Evolutionary conservation across 1,140 invertebrate genomes (phyloP).

Genomic region (Magallana angulata): DNA sequence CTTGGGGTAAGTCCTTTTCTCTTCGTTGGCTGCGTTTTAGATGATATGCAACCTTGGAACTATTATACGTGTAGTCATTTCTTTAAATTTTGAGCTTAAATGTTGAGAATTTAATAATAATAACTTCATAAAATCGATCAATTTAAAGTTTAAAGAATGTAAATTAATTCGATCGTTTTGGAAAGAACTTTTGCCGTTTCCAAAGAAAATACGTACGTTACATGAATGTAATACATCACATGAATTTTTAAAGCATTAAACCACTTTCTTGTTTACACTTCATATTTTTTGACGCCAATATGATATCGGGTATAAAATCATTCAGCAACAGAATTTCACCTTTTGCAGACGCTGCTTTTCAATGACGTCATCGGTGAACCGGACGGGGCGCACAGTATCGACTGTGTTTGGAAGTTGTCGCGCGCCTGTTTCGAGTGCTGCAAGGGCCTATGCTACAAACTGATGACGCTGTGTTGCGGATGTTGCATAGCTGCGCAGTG

Average conservation of each 20-base stretch:
- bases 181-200: background rate
- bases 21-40: background rate
- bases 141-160: background rate
- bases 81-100: background rate
- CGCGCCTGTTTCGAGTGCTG: slow-evolving; percentile 85
- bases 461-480: slow-evolving; percentile 85
- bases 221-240: too few relatives aligned
- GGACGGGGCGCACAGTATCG: slow-evolving; percentile 85
- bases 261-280: background rate
- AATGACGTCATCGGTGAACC: slow-evolving; percentile 89
- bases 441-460: slow-evolving; percentile 85
- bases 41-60: background rate
- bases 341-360: slow-evolving; percentile 79
- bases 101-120: background rate
- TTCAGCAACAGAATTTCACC: background rate
- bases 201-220: background rate
- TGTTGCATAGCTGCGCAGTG: slow-evolving; percentile 85
- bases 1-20: background rate
- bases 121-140: too few relatives aligned
- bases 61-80: background rate
- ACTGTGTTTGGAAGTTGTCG: slow-evolving; percentile 87
- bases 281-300: background rate
- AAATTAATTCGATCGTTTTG: background rate
- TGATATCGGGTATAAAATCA: too few relatives aligned
- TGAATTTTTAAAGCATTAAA: background rate